Evolutionary conservation across 2,113 vertebrate genomes (phyloP), one percentile per base, ranked within the genome.

Genomic region (Tenrec ecaudatus): DNA sequence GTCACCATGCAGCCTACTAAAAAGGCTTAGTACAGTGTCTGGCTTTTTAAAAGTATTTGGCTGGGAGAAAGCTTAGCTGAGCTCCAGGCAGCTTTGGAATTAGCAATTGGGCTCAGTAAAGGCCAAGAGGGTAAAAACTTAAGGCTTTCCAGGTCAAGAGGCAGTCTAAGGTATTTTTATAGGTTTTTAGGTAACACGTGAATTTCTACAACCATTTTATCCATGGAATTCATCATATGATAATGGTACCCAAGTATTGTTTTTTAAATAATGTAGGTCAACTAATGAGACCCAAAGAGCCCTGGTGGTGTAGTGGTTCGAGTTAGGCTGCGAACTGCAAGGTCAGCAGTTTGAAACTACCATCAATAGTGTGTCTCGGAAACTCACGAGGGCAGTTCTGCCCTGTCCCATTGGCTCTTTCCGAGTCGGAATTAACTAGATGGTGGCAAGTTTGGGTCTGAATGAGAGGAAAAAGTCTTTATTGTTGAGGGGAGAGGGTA

Each of bases 71-170:
- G 22, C 36, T 40, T 16, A 0, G 14, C 6, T 23, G 8, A 29
- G 10, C n/a, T 57, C 12, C 16, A 85, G 14, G 33, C 78, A 23
- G 20, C 69, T 86, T 77, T 29, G 80, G 40, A 53, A 85, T 66
- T 47, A 85, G 75, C 19, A 81, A 85, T 36, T 15, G 10, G 84
- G 86, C 86, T 53, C 78, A 43, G 23, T 19, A 80, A 85, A 90
- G 57, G 62, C 66, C 17, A 25, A 82, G 66, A 78, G 1, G 87
- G 82, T 76, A 92, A 90, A 88, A 81, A 88, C 77, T 92, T 95
- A 27, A 84, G 62, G 81, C 78, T 90, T 88, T 79, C 62, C 31
- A 82, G 12, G 85, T 64, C 76, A 91, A 88, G 25, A 89, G 87
- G 57, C 25, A 92, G 84, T 40, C 27, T 6, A 88, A 93, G 83